phyloP scores from a whole-genome alignment of 2,797 vertebrate species.

The Telmatherina bonti region DNA sequence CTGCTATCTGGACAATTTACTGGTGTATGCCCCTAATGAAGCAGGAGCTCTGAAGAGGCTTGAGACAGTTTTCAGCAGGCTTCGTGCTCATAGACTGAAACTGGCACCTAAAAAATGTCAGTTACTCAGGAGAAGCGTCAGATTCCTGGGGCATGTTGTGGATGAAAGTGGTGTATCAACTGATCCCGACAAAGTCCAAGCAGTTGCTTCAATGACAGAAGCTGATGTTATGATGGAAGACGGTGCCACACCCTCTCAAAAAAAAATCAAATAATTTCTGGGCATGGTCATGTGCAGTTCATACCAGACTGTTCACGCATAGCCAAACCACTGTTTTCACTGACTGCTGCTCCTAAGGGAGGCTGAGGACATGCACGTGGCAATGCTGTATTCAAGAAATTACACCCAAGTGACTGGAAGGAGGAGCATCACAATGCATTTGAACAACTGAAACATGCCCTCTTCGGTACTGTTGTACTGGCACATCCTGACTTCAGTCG shows the following conservation, averaged over 20 bases:
- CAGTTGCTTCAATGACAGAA: not conserved
- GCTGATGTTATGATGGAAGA: conserved; percentile 18
- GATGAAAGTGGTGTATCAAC: not conserved
- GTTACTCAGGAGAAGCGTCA: too few species aligned
- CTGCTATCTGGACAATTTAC: conserved; percentile 4
- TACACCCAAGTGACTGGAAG: not conserved
- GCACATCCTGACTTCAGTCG: conserved; percentile 2
- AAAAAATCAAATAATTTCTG: conserved; percentile 8
- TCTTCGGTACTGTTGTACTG: not conserved
- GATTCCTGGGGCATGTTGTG: conserved; percentile 13
- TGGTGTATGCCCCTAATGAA: conserved; percentile 6
- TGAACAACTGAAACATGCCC: not conserved
- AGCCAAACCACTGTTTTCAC: not conserved
- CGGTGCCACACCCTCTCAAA: not conserved
- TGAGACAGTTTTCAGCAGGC: not conserved
- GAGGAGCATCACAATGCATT: not conserved
- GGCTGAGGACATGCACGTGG: not conserved
- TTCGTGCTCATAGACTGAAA: too few species aligned
- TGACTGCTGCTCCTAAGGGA: not conserved
- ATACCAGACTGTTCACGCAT: not conserved
- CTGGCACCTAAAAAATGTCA: too few species aligned
- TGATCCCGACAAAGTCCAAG: conserved; percentile 3
- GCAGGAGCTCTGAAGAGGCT: not conserved
- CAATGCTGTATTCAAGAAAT: not conserved
- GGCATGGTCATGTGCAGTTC: conserved; percentile 27